Percentiles rank a stretch among this genome's conserved stretches.
Evolutionary conservation across 2,113 vertebrate genomes (phyloP).

Genomic region (Orthonyx spaldingii): DNA sequence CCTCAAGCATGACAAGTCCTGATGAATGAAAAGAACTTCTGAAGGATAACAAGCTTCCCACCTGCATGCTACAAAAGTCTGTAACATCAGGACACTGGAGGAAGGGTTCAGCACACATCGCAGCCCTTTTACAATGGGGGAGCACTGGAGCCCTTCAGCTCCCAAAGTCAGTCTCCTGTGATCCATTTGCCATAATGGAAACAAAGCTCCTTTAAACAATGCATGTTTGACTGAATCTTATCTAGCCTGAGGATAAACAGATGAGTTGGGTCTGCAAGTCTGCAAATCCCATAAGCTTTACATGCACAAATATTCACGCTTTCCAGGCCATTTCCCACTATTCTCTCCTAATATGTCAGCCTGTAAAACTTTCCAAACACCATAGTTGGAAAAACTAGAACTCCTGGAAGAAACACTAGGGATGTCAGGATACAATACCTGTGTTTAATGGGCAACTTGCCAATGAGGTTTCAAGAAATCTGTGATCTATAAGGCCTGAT

Average conservation of each 20-base stretch:
- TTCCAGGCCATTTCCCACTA: conserved; percentile 27
- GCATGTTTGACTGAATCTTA: conserved; percentile 60
- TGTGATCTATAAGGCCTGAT: neutral
- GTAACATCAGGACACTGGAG: neutral
- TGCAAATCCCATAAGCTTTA: conserved; percentile 64
- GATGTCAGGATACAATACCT: conserved; percentile 26
- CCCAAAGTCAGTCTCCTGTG: conserved; percentile 19
- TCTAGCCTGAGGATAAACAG: conserved; percentile 68
- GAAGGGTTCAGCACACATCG: conserved; percentile 16
- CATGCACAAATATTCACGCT: conserved; percentile 29
- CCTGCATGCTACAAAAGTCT: neutral
- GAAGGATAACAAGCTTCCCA: conserved; percentile 40
- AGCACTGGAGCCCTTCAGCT: conserved; percentile 34
- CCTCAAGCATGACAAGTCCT: conserved; percentile 9
- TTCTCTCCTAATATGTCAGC: conserved; percentile 53
- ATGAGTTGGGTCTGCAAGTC: conserved; percentile 63
- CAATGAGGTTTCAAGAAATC: neutral
- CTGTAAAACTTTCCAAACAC: conserved; percentile 46
- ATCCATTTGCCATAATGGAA: conserved; percentile 54
- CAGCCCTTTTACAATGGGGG: conserved; percentile 38
- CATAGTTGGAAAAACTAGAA: neutral
- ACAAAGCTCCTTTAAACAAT: conserved; percentile 52
- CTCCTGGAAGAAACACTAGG: conserved; percentile 31
- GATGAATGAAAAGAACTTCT: conserved; percentile 42
- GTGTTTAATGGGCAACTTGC: conserved; percentile 30